Evolutionary conservation across 2,113 vertebrate genomes (phyloP).

Genomic region (Gnathonemus echidnorhynchus): DNA sequence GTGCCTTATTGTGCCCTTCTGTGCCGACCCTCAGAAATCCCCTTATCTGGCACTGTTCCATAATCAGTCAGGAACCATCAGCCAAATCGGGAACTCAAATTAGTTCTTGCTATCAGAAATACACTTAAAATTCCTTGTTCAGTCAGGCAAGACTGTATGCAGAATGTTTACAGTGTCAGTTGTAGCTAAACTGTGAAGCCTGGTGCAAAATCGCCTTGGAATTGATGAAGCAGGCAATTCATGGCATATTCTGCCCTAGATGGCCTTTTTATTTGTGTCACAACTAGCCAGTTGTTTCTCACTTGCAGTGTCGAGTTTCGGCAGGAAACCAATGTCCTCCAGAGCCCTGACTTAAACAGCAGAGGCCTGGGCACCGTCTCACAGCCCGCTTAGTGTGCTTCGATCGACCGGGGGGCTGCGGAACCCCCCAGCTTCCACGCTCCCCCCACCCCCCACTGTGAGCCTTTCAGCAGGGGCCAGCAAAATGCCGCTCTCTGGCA

Average conservation of each 20-base stretch:
- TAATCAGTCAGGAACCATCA: not conserved
- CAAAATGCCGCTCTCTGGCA: not conserved
- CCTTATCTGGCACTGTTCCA: not conserved
- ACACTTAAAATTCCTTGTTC: not conserved
- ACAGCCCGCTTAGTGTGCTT: not conserved
- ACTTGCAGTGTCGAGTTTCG: not conserved
- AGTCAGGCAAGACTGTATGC: too few species aligned
- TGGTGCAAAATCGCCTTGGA: not conserved
- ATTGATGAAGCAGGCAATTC: not conserved
- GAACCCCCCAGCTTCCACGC: not conserved
- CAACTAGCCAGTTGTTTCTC: constrained; percentile 2
- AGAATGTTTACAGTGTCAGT: not conserved
- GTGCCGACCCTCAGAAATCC: not conserved
- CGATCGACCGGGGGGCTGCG: not conserved
- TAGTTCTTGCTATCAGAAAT: not conserved
- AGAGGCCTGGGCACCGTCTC: not conserved
- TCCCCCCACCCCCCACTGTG: not conserved
- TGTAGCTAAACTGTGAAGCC: not conserved
- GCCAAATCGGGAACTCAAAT: not conserved
- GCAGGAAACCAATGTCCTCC: constrained; percentile 4
- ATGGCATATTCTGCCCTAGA: not conserved
- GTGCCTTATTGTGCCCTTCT: not conserved
- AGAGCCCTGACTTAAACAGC: not conserved
- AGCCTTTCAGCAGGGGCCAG: not conserved
- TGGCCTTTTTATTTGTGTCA: constrained; percentile 12